These are phyloP conservation scores for Tachina lurida DNA, from an alignment of 2,888 invertebrate species.

Conservation along the genomic window DNA sequence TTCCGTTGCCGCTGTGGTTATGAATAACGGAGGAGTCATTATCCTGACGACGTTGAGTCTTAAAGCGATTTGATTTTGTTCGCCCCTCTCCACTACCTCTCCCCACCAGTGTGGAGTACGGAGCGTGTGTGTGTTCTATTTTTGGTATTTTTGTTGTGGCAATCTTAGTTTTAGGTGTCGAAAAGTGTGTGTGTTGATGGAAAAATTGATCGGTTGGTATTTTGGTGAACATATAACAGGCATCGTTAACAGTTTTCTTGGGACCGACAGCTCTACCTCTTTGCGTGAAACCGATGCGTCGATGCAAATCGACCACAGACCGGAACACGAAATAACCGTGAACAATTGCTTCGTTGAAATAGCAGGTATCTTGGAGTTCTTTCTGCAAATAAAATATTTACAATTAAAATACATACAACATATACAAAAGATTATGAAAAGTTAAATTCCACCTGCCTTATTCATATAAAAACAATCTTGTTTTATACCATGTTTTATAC, in stretches of 20 bases:
- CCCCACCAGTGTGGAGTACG: slow-evolving; percentile 33
- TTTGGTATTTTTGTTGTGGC: slow-evolving; percentile 65
- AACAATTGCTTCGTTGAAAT: slow-evolving; percentile 82
- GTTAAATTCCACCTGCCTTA: neutral
- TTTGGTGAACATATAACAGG: slow-evolving; percentile 82
- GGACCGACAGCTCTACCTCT: slow-evolving; percentile 82
- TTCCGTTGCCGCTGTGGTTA: slow-evolving; percentile 30
- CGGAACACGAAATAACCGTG: slow-evolving; percentile 83
- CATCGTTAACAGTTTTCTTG: slow-evolving; percentile 81
- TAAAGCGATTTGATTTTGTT: slow-evolving; percentile 55
- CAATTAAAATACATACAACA: neutral
- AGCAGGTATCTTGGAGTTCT: slow-evolving; percentile 82
- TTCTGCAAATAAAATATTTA: slow-evolving; percentile 75
- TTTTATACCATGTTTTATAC: too few species aligned
- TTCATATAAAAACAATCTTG: too few species aligned
- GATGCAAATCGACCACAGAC: slow-evolving; percentile 81
- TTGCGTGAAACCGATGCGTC: slow-evolving; percentile 82
- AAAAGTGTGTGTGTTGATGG: slow-evolving; percentile 77
- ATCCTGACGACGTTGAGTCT: slow-evolving; percentile 35
- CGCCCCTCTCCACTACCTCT: slow-evolving; percentile 63
- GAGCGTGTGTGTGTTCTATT: slow-evolving; percentile 44
- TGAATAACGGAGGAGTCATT: slow-evolving; percentile 13
- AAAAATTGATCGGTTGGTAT: slow-evolving; percentile 81
- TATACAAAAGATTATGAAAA: neutral
- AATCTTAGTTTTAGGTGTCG: slow-evolving; percentile 61